phyloP scores from a whole-genome alignment of 1,140 invertebrate genomes.

The Ips typographus region DNA sequence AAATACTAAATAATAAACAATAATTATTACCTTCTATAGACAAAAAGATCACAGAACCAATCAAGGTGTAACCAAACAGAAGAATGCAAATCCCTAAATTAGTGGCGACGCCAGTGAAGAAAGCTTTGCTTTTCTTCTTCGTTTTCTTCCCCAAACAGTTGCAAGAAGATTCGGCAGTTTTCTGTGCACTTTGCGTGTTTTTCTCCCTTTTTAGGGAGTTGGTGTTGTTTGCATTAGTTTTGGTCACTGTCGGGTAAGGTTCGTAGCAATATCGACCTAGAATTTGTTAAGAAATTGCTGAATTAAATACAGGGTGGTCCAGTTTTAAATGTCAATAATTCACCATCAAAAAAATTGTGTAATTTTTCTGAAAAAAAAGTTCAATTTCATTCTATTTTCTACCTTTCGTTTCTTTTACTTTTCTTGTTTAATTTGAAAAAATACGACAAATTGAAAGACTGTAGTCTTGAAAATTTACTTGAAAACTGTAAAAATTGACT shows the following conservation, averaged over 20 bases:
- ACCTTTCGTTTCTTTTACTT: no score
- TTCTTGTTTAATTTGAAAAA: no score
- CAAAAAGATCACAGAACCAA: conserved; percentile 91
- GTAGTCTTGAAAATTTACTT: no score
- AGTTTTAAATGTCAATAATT: no score
- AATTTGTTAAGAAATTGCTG: background rate
- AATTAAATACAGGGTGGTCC: background rate
- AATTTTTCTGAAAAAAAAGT: no score
- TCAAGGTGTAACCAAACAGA: conserved; percentile 84
- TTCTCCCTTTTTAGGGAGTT: conserved; percentile 54
- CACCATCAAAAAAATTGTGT: no score
- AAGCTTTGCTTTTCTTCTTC: conserved; percentile 64
- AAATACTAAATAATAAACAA: conserved; percentile 52
- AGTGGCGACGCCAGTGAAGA: conserved; percentile 73
- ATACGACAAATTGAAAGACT: no score
- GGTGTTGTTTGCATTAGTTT: conserved; percentile 53
- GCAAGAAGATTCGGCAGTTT: conserved; percentile 53
- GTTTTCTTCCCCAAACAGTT: conserved; percentile 66
- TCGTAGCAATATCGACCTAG: conserved; percentile 48
- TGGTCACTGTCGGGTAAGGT: conserved; percentile 45
- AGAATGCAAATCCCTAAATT: conserved; percentile 86
- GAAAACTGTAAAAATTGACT: no score
- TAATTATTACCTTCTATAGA: conserved; percentile 69
- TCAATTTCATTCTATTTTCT: no score
- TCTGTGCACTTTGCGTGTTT: conserved; percentile 38